These are phyloP conservation scores for Monarcha castaneiventris DNA, from an alignment of 2,113 vertebrate species.

Conservation along the genomic window DNA sequence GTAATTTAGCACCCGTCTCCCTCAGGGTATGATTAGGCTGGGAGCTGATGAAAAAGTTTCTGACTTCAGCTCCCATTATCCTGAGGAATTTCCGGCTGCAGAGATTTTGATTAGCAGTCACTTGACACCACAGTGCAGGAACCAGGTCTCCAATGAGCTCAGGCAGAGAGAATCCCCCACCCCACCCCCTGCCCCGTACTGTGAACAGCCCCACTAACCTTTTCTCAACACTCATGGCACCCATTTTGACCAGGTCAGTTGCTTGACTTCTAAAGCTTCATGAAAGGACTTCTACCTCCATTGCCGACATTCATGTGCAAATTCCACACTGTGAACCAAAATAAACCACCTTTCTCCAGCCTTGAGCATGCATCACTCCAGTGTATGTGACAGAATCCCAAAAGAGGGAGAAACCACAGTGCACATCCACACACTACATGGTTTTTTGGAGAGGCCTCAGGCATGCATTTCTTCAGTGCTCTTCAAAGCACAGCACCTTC, in stretches of 20 bases:
- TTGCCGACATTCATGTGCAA: not conserved
- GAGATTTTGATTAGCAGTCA: constrained; percentile 32
- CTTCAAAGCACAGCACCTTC: not conserved
- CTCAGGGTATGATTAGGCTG: constrained; percentile 33
- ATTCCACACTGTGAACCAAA: not conserved
- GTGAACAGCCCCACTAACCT: not conserved
- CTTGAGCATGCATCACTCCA: not conserved
- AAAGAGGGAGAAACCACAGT: not conserved
- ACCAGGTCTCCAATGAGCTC: not conserved
- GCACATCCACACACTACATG: not conserved
- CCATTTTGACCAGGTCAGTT: not conserved
- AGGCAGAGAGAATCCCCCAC: not conserved
- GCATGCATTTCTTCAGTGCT: not conserved
- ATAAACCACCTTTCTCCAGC: not conserved
- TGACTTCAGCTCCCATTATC: constrained; percentile 34
- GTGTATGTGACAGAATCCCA: not conserved
- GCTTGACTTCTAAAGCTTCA: not conserved
- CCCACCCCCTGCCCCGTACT: rapidly evolving
- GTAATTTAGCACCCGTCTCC: constrained; percentile 36
- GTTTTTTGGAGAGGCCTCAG: not conserved
- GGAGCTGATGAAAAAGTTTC: constrained; percentile 37
- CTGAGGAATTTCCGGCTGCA: constrained; percentile 13
- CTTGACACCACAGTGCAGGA: not conserved
- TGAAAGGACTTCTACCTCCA: not conserved
- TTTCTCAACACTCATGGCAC: not conserved